Evolutionary conservation across 2,888 invertebrate genomes (phyloP).

Genomic region (Anoplius nigerrimus): DNA sequence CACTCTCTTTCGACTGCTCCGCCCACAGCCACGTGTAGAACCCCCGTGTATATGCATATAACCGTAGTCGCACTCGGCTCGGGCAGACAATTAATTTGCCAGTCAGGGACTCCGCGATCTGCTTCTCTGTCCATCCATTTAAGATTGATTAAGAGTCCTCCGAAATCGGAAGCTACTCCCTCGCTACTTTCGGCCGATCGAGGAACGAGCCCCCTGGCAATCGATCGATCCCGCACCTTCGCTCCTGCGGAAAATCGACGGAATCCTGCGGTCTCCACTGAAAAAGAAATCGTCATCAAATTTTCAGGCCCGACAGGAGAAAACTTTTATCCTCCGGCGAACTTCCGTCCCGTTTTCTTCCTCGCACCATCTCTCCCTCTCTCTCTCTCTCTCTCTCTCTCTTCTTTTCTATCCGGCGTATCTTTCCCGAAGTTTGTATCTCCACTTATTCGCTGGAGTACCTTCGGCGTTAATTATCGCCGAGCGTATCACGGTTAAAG

Average conservation of each 20-base stretch:
- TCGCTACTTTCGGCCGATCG: conserved; percentile 18
- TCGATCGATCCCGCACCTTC: conserved; percentile 21
- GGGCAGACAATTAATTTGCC: conserved; percentile 62
- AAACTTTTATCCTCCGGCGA: too few species aligned
- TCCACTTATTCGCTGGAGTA: conserved; percentile 30
- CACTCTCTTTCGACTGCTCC: conserved; percentile 7
- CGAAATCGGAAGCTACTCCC: conserved; percentile 35
- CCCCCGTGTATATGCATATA: not conserved
- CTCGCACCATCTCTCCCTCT: conserved; percentile 14
- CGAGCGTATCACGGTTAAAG: conserved; percentile 26
- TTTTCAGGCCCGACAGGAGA: too few species aligned
- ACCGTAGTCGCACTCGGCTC: conserved; percentile 9
- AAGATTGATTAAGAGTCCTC: conserved; percentile 60
- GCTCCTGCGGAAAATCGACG: not conserved
- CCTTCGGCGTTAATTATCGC: conserved; percentile 32
- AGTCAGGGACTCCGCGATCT: conserved; percentile 43
- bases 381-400: conserved; percentile 18
- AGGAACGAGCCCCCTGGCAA: conserved; percentile 12
- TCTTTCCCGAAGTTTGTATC: conserved; percentile 25
- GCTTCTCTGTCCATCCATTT: conserved; percentile 49
- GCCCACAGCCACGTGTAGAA: not conserved
- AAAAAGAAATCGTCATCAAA: not conserved
- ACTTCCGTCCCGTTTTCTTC: conserved; percentile 36
- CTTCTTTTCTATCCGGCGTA: conserved; percentile 15
- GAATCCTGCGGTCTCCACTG: too few species aligned